These are phyloP conservation scores for Spatulosminthurus flaviceps DNA, from an alignment of 2,888 invertebrate species.

Conservation along the genomic window DNA sequence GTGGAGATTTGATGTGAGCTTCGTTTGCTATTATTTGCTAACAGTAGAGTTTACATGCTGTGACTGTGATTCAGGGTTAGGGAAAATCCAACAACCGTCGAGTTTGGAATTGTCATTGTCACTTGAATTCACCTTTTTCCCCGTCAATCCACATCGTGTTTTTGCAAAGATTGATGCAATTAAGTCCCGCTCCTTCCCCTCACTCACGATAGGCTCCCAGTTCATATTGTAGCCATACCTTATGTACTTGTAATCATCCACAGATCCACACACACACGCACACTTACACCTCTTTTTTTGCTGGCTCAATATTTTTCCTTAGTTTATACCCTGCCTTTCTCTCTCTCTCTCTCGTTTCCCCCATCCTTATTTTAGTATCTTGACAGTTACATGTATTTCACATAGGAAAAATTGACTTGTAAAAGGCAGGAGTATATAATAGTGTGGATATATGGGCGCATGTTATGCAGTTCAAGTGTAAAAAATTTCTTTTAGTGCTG, in stretches of 20 bases:
- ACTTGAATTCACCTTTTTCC: constrained; percentile 44
- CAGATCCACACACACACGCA: constrained; percentile 28
- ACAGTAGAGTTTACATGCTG: constrained; percentile 49
- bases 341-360: constrained; percentile 23
- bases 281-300: constrained; percentile 49
- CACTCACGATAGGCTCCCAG: constrained; percentile 15
- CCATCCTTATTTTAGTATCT: constrained; percentile 8
- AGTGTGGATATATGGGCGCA: no score
- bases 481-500: not conserved
- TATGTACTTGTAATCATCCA: constrained; percentile 39
- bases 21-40: constrained; percentile 52
- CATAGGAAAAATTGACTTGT: not conserved
- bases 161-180: constrained; percentile 63
- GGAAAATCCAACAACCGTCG: constrained; percentile 28
- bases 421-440: not conserved
- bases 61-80: constrained; percentile 7
- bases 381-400: not conserved
- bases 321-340: constrained; percentile 3
- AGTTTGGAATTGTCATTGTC: constrained; percentile 33
- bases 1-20: constrained; percentile 40
- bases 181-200: constrained; percentile 48
- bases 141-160: constrained; percentile 60
- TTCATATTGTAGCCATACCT: constrained; percentile 24
- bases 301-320: constrained; percentile 53
- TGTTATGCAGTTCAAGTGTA: no score